These are phyloP conservation scores for Pollenia griseotomentosa DNA, from an alignment of 2,888 invertebrate species.

Conservation along the genomic window DNA sequence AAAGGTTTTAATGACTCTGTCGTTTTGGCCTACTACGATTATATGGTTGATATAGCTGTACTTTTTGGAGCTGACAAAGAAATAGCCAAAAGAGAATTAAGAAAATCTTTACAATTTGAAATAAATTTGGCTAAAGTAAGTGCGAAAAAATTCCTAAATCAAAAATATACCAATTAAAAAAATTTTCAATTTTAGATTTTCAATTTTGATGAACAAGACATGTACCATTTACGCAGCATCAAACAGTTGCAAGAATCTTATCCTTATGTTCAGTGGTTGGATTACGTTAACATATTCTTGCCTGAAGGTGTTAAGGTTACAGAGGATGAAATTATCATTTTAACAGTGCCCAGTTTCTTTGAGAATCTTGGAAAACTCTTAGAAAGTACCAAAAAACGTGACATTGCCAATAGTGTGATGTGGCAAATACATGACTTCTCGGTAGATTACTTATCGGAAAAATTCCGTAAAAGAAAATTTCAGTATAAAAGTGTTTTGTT, in stretches of 20 bases:
- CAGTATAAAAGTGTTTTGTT: slow-evolving; percentile 85
- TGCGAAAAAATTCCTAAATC: no score
- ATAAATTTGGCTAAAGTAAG: no score
- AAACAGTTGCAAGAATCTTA: slow-evolving; percentile 89
- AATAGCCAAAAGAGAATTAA: no score
- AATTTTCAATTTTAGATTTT: no score
- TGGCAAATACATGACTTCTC: slow-evolving; percentile 95
- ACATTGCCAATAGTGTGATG: slow-evolving; percentile 95
- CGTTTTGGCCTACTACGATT: no score
- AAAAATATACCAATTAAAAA: no score
- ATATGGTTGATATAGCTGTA: no score
- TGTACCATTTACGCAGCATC: slow-evolving; percentile 96
- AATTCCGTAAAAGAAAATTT: slow-evolving; percentile 90
- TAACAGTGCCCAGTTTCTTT: slow-evolving; percentile 93
- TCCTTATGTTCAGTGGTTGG: slow-evolving; percentile 86
- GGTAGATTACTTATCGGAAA: slow-evolving; percentile 91
- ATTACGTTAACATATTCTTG: slow-evolving; percentile 93
- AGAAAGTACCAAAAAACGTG: slow-evolving; percentile 86
- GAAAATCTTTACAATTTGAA: no score
- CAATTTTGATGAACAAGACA: slow-evolving; percentile 84
- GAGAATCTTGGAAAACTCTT: slow-evolving; percentile 88
- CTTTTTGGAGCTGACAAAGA: no score
- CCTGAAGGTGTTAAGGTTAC: slow-evolving; percentile 87
- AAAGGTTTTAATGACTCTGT: no score
- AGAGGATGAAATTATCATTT: slow-evolving; percentile 91